A percentile compares a stretch with the other conserved stretches of the same genome.
Conservation (phyloP, 1,140 invertebrate genomes). For the Heliconius melpomene region DNA sequence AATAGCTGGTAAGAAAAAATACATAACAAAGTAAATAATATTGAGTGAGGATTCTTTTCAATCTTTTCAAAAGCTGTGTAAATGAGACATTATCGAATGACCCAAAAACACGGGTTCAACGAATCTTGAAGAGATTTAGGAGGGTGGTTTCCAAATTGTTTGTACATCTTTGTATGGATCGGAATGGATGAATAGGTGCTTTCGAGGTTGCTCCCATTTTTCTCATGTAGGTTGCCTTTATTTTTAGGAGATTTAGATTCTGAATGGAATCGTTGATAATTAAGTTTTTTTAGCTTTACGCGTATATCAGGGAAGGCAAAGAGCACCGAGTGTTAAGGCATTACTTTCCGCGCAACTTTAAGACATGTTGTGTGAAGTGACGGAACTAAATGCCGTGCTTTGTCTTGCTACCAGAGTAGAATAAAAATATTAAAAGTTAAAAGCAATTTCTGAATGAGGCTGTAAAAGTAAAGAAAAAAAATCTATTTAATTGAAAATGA, state of each 20-base stretch:
- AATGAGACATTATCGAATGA: conserved; percentile 12
- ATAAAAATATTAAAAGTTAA: not conserved
- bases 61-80: not conserved
- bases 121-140: conserved; percentile 6
- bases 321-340: not conserved
- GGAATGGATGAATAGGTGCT: not conserved
- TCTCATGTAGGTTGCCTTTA: not conserved
- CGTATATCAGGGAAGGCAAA: not conserved
- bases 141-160: conserved; percentile 3
- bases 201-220: conserved; percentile 6
- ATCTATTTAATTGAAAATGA: no score
- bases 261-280: not conserved
- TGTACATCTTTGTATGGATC: conserved; percentile 7
- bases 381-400: no score
- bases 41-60: not conserved
- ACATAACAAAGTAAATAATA: not conserved
- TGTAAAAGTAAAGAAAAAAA: not conserved
- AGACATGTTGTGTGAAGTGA: no score
- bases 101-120: conserved; percentile 1
- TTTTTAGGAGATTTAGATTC: not conserved
- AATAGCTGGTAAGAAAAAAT: not conserved
- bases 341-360: not conserved
- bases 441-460: not conserved
- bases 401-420: no score
- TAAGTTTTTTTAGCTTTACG: not conserved